Evolutionary conservation across 2,113 vertebrate genomes (phyloP).

Genomic region (Himantopus leucocephalus): DNA sequence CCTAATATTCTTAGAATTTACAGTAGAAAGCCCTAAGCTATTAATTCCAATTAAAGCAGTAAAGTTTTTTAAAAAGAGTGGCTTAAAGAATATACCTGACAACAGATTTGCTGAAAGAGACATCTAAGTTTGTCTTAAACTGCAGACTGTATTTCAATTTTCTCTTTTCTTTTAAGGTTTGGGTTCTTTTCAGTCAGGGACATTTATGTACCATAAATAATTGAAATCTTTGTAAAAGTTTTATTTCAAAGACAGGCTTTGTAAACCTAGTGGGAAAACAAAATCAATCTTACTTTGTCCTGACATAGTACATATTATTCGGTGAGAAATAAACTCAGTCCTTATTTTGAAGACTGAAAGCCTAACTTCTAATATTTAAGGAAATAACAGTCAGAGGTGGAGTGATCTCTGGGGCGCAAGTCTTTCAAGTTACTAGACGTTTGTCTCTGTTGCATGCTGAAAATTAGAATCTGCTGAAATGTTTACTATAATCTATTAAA

Average conservation of each 20-base stretch:
- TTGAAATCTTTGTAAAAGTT: background rate
- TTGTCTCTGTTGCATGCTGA: background rate
- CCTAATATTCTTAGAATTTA: background rate
- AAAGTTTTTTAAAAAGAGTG: background rate
- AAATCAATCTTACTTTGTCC: constrained; percentile 6
- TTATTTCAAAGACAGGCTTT: background rate
- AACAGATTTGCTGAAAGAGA: background rate
- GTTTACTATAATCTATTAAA: background rate
- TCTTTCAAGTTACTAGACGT: background rate
- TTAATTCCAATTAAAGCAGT: background rate
- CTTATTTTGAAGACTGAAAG: background rate
- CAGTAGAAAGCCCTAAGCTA: background rate
- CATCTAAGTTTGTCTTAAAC: background rate
- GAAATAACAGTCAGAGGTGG: background rate
- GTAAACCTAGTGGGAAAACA: background rate
- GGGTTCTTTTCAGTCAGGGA: background rate
- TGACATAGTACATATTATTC: background rate
- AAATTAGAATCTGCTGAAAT: constrained; percentile 9
- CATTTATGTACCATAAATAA: background rate
- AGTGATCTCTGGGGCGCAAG: background rate
- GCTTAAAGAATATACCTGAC: background rate
- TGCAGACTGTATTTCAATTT: background rate
- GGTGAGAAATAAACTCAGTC: background rate
- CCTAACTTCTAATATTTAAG: background rate
- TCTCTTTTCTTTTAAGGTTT: background rate